Base-by-base conservation (phyloP, 2,797 vertebrate species). In the Spinus pinus region DNA sequence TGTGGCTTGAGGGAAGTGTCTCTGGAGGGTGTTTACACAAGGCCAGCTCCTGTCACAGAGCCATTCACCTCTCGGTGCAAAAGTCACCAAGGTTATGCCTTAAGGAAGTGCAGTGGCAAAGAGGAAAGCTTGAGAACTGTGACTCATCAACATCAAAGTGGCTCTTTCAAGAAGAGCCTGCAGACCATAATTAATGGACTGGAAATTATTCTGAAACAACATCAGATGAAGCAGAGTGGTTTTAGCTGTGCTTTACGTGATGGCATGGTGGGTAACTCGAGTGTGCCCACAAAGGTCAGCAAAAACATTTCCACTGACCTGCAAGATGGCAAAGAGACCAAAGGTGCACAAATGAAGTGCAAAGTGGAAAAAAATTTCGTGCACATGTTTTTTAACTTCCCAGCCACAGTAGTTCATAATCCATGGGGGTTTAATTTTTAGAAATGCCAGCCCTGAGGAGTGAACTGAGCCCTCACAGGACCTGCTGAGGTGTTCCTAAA, bases 191-290 rank as follows among this genome's bases (percentile, higher is more conserved):
- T 69, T 95, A 92, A 88, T 72, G 72, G 75, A 8, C 57, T 85
- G 72, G 84, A 93, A 95, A 91, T 82, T 30, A 71, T 82, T 95
- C 74, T 25, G 64, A 82, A 93, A 71, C 44, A 66, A 21, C 72
- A 66, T 41, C 33, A 23, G 66, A 79, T 24, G 70, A 71, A 92
- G 35, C 39, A 47, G 72, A 73, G 67, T 25, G 30, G 1, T 61
- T 93, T 86, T 12, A 70, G 67, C 24, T 10, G 24, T 30, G 31
- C 80, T 92, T 73, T 61, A 71, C 9, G 1, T 12, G 56, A 64
- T 50, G 4, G 4, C 22, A 30, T 1, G 10, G 23, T 69, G 54
- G 39, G 57, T 57, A 71, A 73, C n/a, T 39, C 47, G 20, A 67
- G 56, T 11, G 60, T 33, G 73, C 64, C 70, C 77, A 51, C 33